Percentiles rank a stretch among this genome's conserved stretches.
phyloP scores from a whole-genome alignment of 2,113 vertebrate species.

The Polypterus bichir region DNA sequence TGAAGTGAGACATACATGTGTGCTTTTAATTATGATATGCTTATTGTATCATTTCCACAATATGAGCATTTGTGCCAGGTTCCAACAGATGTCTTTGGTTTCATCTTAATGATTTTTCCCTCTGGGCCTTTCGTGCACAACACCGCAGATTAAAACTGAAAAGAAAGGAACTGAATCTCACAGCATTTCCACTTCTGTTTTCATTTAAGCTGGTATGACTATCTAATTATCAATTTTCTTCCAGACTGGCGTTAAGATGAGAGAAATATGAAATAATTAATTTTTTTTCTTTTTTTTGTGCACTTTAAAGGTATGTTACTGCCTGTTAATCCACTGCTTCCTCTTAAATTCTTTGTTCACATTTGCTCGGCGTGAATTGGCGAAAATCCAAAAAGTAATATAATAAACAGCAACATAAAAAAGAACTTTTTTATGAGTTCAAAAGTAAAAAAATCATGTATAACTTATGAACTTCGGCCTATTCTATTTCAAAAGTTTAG shows the following conservation, averaged over 20 bases:
- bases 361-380: background rate
- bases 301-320: conserved; percentile 21
- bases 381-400: background rate
- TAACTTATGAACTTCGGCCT: too few relatives aligned
- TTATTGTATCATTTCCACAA: conserved; percentile 26
- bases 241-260: conserved; percentile 12
- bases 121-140: conserved; percentile 22
- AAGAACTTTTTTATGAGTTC: background rate
- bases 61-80: conserved; percentile 23
- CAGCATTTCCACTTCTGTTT: conserved; percentile 23
- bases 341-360: background rate
- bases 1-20: conserved; percentile 18
- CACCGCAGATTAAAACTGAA: conserved; percentile 22
- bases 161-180: conserved; percentile 13
- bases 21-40: conserved; percentile 23
- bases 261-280: conserved; percentile 24
- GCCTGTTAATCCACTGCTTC: conserved; percentile 12
- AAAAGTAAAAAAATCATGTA: background rate
- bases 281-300: conserved; percentile 14
- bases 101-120: conserved; percentile 17
- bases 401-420: conserved; percentile 9
- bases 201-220: conserved; percentile 20
- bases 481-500: too few relatives aligned
- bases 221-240: conserved; percentile 24
- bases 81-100: conserved; percentile 36